Base-by-base conservation (phyloP, 2,888 invertebrate genomes). In the Rhyacophila evoluta region DNA sequence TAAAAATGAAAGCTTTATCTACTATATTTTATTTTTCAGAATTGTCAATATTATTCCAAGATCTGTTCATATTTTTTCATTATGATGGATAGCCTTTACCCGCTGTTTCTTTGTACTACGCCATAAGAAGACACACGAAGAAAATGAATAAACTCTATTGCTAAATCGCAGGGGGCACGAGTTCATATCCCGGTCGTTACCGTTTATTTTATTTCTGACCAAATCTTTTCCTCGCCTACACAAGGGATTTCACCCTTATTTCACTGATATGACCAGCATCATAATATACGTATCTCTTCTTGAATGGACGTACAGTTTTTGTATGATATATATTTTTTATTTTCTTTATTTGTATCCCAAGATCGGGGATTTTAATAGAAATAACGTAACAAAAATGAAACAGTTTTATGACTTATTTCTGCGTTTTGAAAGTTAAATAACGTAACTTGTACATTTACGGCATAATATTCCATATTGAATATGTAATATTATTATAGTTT, bases 171-270 rank as follows among this genome's bases (percentile, higher is more conserved):
- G 74, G 76, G 73, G 75, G 39, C 29, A 10, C 69, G 67, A 74
- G 80, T 74, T 80, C 75, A 69, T 69, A 69, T 68, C 75, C 70
- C 70, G 74, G 75, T 75, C 78, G 55, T 78, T 72, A 78, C 78
- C 78, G 70, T 80, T 80, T 78, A 80, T 78, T 78, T 78, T 78
- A 78, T 78, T 70, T 55, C 41, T 28, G 74, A 27, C 78, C 74
- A 37, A 36, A 55, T 33, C 67, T 27, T 37, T 37, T 38, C 55
- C 73, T 38, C 41, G 73, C 12, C 36, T 6, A 33, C 28, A 55
- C 11, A 70, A 70, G 75, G 75, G 69, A 38, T 25, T 41, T n/a
- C n/a, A 41, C 38, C 75, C 75, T 70, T 69, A 69, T 75, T 75
- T 38, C 55, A 55, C 55, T 55, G 55, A 55, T 55, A 55, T 19